These are phyloP conservation scores for Odiellus spinosus DNA, from an alignment of 2,888 invertebrate genomes.

Conservation along the genomic window DNA sequence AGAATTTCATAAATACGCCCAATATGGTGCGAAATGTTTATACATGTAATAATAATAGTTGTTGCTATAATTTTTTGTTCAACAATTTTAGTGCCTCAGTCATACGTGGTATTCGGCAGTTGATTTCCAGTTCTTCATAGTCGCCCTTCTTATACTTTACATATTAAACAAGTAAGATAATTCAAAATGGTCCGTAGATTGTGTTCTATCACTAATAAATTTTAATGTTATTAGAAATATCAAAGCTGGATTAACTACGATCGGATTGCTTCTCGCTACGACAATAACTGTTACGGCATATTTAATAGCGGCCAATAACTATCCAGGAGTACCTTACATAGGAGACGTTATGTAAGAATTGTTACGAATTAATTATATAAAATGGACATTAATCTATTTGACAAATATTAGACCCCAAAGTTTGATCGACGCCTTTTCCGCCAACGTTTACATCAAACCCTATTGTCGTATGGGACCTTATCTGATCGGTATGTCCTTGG, in stretches of 20 bases:
- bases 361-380: no score
- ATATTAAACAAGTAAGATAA: slow-evolving; percentile 14
- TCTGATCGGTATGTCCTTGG: slow-evolving; percentile 20
- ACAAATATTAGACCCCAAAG: no score
- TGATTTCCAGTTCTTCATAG: slow-evolving; percentile 21
- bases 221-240: no score
- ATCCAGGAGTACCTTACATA: slow-evolving; percentile 21
- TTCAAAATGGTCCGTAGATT: no score
- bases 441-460: slow-evolving; percentile 21
- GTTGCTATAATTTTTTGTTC: no score
- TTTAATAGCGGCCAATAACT: slow-evolving; percentile 17
- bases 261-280: slow-evolving; percentile 6
- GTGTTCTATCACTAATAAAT: no score
- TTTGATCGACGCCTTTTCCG: background rate
- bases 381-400: no score
- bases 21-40: slow-evolving; percentile 23
- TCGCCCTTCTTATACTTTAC: slow-evolving; percentile 18
- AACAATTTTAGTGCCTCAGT: slow-evolving; percentile 20
- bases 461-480: slow-evolving; percentile 22
- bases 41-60: no score
- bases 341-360: slow-evolving; percentile 18
- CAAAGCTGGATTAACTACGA: slow-evolving; percentile 9
- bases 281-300: slow-evolving; percentile 15
- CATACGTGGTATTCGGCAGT: slow-evolving; percentile 22
- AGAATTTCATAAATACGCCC: slow-evolving; percentile 20